Base-by-base conservation (phyloP, 2,888 invertebrate species). In the Parnassius smintheus region DNA sequence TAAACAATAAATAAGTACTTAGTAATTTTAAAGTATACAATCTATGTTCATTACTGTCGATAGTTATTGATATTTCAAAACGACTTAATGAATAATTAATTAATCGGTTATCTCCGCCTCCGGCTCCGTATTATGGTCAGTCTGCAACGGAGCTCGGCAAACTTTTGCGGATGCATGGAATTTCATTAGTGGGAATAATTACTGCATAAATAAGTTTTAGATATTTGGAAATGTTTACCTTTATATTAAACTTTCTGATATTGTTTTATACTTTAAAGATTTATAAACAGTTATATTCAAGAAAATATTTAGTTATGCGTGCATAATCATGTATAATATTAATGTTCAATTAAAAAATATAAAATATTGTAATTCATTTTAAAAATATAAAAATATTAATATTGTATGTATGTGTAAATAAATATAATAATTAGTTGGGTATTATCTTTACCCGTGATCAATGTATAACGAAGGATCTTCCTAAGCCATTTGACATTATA, bases 71-170 rank as follows among this genome's bases (percentile, higher is more conserved):
- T 63, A 59, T 25, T 56, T 52, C 22, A 46, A 48, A 52, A 59
- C 42, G 55, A 59, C 51, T 48, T 56, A 56, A 63, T 63, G 63
- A 59, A 59, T 63, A 63, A 59, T 63, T 63, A 63, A 63, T 63
- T 63, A 63, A 63, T 63, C 52, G 18, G 51, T 48, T 63, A 63
- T 63, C 63, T 59, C 59, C 52, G 41, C 56, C 46, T 42, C 41
- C 62, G 55, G 59, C 56, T n/a, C 50, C 25, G 48, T 59, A 48
- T 59, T 46, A 59, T 63, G 59, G 55, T 52, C 45, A 42, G 57
- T 53, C 13, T 55, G 62, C 11, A 53, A 57, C 22, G 54, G 56
- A 59, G 48, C 35, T 42, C 35, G 10, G 9, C 52, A 42, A 56
- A 59, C 59, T 63, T 59, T 59, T 56, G 63, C 56, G 41, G 11